These are phyloP conservation scores for Cheilosia soror DNA, from an alignment of 2,888 invertebrate genomes.

Conservation along the genomic window DNA sequence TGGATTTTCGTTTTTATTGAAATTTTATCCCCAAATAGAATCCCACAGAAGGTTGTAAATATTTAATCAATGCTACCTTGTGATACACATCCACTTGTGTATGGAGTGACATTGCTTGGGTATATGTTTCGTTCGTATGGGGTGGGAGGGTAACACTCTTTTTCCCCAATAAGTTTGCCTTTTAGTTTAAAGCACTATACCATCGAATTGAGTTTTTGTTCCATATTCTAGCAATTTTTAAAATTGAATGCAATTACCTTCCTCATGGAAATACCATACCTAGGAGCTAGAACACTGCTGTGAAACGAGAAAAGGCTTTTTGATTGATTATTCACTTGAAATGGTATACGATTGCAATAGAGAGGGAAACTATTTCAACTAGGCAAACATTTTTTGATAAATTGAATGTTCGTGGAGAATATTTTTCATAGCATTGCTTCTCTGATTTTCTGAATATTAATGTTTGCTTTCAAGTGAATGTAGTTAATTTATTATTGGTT, in stretches of 20 bases:
- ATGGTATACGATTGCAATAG: neutral
- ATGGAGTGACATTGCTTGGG: slow-evolving; percentile 1
- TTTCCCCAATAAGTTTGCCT: slow-evolving; percentile 14
- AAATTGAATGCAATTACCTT: slow-evolving; percentile 39
- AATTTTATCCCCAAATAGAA: slow-evolving; percentile 58
- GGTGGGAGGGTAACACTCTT: neutral
- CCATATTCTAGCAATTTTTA: slow-evolving; percentile 35
- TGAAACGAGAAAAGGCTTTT: slow-evolving; percentile 5
- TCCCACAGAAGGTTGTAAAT: slow-evolving; percentile 49
- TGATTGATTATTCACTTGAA: slow-evolving; percentile 47
- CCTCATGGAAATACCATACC: neutral
- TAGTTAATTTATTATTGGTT: too few species aligned
- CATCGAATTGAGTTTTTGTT: slow-evolving; percentile 26
- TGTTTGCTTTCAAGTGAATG: too few species aligned
- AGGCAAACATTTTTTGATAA: neutral
- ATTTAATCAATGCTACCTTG: slow-evolving; percentile 56
- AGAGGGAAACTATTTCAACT: neutral
- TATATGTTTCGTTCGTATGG: neutral
- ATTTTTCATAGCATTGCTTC: too few species aligned
- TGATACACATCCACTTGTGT: neutral
- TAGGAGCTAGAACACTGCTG: neutral
- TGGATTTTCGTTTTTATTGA: slow-evolving; percentile 63
- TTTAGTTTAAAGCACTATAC: slow-evolving; percentile 24
- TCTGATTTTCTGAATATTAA: too few species aligned
- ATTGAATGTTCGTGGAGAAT: neutral